These are phyloP conservation scores for Hemitrygon akajei DNA, from an alignment of 2,797 vertebrate genomes.

Conservation along the genomic window DNA sequence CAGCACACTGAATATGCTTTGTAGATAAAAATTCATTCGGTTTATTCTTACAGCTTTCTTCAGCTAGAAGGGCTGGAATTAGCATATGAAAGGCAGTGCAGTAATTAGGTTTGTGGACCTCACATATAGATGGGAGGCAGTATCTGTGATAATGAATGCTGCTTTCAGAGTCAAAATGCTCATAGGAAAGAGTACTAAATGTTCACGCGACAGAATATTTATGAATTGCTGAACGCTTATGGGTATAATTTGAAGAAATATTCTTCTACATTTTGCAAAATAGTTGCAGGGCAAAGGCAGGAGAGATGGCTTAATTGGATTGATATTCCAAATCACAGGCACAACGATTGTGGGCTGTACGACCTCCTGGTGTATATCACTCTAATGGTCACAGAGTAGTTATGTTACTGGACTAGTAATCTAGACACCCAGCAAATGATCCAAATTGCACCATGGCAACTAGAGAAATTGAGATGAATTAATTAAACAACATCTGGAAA, in stretches of 20 bases:
- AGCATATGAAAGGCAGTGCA: conserved; percentile 5
- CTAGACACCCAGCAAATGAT: too few relatives aligned
- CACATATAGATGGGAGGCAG: neutral
- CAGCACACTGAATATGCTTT: neutral
- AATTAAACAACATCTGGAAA: too few relatives aligned
- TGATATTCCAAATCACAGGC: too few relatives aligned
- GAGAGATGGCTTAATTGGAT: too few relatives aligned
- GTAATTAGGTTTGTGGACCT: neutral
- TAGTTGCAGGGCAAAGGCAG: neutral
- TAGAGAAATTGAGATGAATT: too few relatives aligned
- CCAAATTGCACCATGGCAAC: too few relatives aligned
- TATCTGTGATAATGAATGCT: neutral
- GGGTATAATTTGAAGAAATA: neutral
- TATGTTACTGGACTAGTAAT: too few relatives aligned
- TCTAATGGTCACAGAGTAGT: too few relatives aligned
- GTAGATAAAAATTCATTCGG: neutral
- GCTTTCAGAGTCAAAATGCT: neutral
- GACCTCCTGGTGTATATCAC: too few relatives aligned
- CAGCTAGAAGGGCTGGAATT: neutral
- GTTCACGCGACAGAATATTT: neutral
- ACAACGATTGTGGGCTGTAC: too few relatives aligned
- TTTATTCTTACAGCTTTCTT: neutral
- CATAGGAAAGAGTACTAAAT: neutral
- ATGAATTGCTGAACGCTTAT: neutral
- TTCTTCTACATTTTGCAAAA: neutral